Evolutionary conservation across 53 echinoderm and acorn worm genomes (phyloP).

Genomic region (Paracentrotus lividus): DNA sequence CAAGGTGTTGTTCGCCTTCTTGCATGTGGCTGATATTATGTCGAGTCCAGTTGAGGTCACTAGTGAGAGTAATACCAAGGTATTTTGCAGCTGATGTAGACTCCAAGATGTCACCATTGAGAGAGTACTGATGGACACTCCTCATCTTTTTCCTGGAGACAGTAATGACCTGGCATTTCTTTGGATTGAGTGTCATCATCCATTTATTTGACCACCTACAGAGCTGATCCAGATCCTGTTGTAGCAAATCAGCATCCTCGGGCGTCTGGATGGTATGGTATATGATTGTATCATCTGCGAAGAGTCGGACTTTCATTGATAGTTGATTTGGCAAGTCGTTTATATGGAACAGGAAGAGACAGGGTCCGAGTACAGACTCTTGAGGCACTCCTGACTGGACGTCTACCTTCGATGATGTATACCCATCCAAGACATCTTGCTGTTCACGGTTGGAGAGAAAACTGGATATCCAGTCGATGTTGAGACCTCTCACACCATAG

Average conservation of each 20-base stretch:
- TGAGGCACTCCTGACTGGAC: conserved; percentile 76
- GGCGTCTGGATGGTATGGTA: neutral
- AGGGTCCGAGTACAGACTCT: conserved; percentile 69
- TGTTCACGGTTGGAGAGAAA: conserved; percentile 61
- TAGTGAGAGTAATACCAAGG: conserved; percentile 39
- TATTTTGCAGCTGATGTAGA: neutral
- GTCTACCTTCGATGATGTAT: neutral
- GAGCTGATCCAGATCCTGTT: conserved; percentile 47
- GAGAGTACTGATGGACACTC: conserved; percentile 40
- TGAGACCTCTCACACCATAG: conserved; percentile 68
- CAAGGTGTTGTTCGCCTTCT: conserved; percentile 32
- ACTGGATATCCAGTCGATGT: conserved; percentile 60
- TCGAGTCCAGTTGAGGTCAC: conserved; percentile 35
- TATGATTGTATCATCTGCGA: conserved; percentile 67
- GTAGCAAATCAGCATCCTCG: conserved; percentile 39
- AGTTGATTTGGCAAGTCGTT: conserved; percentile 68
- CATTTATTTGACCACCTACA: conserved; percentile 26
- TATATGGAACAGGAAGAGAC: conserved; percentile 70
- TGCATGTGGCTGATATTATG: neutral
- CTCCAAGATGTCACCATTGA: conserved; percentile 10
- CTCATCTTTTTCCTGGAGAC: conserved; percentile 38
- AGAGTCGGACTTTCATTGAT: conserved; percentile 49
- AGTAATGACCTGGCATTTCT: conserved; percentile 54
- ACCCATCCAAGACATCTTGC: conserved; percentile 69
- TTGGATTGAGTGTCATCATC: conserved; percentile 56